phyloP scores from a whole-genome alignment of 2,113 vertebrate genomes.

The Cervus canadensis region DNA sequence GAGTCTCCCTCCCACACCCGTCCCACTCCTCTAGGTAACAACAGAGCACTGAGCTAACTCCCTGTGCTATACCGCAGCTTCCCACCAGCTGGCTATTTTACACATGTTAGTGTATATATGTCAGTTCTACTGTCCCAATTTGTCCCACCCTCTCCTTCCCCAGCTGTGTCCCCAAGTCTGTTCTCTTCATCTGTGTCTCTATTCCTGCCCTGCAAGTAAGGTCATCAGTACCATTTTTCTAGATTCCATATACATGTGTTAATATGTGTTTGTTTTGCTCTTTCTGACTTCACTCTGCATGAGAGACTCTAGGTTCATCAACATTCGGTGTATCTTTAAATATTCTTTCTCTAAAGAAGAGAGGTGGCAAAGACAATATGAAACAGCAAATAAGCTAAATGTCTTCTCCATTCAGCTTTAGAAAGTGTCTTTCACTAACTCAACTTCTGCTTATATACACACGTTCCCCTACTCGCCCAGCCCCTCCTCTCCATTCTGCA shows the following conservation, averaged over 20 bases:
- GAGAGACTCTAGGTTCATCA: neutral
- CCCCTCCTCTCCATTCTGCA: neutral
- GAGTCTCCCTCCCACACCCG: neutral
- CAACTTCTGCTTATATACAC: neutral
- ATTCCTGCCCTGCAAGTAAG: neutral
- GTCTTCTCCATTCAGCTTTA: neutral
- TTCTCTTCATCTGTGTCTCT: neutral
- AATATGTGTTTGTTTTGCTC: neutral
- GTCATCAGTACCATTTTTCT: neutral
- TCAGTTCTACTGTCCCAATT: neutral
- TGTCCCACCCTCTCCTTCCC: neutral
- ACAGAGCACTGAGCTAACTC: neutral
- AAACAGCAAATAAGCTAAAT: neutral
- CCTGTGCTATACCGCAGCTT: neutral
- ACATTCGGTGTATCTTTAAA: neutral
- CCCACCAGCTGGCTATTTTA: neutral
- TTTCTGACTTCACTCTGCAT: neutral
- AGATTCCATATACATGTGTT: neutral
- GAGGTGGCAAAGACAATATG: neutral
- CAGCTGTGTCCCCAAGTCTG: neutral
- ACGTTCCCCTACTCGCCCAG: neutral
- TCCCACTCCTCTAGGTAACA: neutral
- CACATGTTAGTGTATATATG: neutral
- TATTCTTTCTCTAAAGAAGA: neutral
- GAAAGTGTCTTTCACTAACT: neutral